Percentiles rank a stretch among this genome's conserved stretches.
These are phyloP conservation scores for Platyrinchus mystaceus DNA, from an alignment of 2,797 vertebrate genomes.

Conservation along the genomic window DNA sequence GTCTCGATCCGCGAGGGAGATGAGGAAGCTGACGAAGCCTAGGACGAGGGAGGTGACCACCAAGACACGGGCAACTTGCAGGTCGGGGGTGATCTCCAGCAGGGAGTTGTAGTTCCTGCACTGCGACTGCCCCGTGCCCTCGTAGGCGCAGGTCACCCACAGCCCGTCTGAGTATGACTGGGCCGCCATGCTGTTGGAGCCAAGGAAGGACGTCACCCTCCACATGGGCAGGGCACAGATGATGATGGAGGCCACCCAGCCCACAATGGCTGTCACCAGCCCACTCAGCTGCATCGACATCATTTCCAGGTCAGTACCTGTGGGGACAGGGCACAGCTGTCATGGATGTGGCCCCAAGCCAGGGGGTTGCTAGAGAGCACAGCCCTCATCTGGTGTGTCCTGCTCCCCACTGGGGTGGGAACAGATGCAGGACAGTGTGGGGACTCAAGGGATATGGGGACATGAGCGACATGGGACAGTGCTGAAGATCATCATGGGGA, in stretches of 20 bases:
- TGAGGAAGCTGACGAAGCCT: slow-evolving; percentile 77
- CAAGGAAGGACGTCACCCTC: slow-evolving; percentile 87
- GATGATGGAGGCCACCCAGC: slow-evolving; percentile 82
- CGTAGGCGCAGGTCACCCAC: slow-evolving; percentile 87
- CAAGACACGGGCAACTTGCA: slow-evolving; percentile 82
- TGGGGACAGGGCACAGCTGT: background rate
- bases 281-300: slow-evolving; percentile 83
- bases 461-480: background rate
- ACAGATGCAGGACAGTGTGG: background rate
- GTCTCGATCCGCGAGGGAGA: slow-evolving; percentile 78
- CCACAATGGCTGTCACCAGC: slow-evolving; percentile 78
- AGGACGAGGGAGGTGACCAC: slow-evolving; percentile 80
- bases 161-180: slow-evolving; percentile 90
- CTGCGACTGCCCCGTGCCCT: slow-evolving; percentile 87
- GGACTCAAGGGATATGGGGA: background rate
- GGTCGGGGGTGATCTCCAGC: slow-evolving; percentile 82
- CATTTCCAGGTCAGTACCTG: background rate
- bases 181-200: slow-evolving; percentile 84
- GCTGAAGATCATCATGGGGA: background rate
- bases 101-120: slow-evolving; percentile 87
- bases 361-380: background rate
- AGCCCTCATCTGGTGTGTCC: accelerated
- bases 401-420: background rate
- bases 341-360: background rate
- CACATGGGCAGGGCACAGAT: slow-evolving; percentile 88